Percentiles rank a stretch among this genome's conserved stretches.
Evolutionary conservation across 1,140 invertebrate genomes (phyloP).

Genomic region (Temnothorax longispinosus): DNA sequence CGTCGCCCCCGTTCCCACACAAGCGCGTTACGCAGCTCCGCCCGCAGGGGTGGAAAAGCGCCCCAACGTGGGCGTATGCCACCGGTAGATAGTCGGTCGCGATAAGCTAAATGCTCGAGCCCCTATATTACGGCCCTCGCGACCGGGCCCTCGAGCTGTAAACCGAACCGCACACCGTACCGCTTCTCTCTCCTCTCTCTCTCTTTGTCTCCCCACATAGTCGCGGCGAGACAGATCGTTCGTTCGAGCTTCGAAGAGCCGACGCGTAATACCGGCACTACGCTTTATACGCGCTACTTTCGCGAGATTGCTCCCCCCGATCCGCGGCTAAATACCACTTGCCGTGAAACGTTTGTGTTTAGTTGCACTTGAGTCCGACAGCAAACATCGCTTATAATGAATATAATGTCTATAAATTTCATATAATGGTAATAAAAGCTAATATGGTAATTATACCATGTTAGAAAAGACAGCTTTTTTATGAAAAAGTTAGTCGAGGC

Average conservation of each 20-base stretch:
- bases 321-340: constrained; percentile 23
- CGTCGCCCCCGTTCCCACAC: background rate
- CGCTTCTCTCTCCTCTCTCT: background rate
- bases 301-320: constrained; percentile 21
- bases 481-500: background rate
- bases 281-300: constrained; percentile 43
- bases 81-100: constrained; percentile 72
- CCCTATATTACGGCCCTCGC: constrained; percentile 70
- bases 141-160: constrained; percentile 63
- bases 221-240: constrained; percentile 60
- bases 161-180: constrained; percentile 59
- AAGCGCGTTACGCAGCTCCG: constrained; percentile 63
- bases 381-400: background rate
- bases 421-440: no score
- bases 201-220: background rate
- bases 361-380: background rate
- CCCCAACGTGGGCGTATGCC: constrained; percentile 71
- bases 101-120: constrained; percentile 75
- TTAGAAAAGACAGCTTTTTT: background rate
- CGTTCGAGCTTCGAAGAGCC: constrained; percentile 23
- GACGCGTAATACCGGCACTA: background rate
- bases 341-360: background rate
- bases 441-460: no score
- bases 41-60: constrained; percentile 73
- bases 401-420: background rate